Base-by-base conservation (phyloP, 2,113 vertebrate species). In the Rhodinocichla rosea region DNA sequence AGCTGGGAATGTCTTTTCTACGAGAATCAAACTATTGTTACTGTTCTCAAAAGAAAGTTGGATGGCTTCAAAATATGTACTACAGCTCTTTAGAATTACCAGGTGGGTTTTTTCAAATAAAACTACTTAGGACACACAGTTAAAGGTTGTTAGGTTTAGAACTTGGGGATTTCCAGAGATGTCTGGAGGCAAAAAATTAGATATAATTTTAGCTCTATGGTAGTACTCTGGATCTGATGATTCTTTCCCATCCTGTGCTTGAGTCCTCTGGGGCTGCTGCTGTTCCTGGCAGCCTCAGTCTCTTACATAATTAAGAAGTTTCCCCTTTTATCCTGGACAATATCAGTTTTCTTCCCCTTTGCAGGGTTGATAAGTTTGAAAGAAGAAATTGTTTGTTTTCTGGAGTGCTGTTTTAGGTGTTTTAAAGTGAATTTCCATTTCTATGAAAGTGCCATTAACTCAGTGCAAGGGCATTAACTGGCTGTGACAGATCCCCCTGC, bases 81-180 rank as follows among this genome's bases (percentile, higher is more conserved):
- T 42, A 19, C 15, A 24, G 27, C 21, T 68, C 89, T 85, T 83
- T 81, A 24, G 49, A 65, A 16, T 77, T 74, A 49, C n/a, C 39
- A 32, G 55, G 49, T 65, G 60, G 18, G 0, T 6, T 79, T 79
- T 91, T 67, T 82, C 17, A 16, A 90, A 39, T 55, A 59, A 73
- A 77, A 73, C 28, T 81, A 21, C 62, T 75, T 67, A 59, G 57
- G 47, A 60, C 6, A 7, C 45, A 26, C 5, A n/a, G 22, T 45
- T 53, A 67, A 83, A 64, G 62, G 15, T 78, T 78, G 35, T 92
- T 44, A 47, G 53, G 22, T 65, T 91, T 82, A 71, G 57, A 81
- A 87, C 26, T 18, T 79, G 85, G 90, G 85, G 53, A 79, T 91
- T 94, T 95, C 82, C 90, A 94, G 74, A 87, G n/a, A 64, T 76